Conservation (phyloP, 1,140 invertebrate genomes). For the Cotesia typhae region DNA sequence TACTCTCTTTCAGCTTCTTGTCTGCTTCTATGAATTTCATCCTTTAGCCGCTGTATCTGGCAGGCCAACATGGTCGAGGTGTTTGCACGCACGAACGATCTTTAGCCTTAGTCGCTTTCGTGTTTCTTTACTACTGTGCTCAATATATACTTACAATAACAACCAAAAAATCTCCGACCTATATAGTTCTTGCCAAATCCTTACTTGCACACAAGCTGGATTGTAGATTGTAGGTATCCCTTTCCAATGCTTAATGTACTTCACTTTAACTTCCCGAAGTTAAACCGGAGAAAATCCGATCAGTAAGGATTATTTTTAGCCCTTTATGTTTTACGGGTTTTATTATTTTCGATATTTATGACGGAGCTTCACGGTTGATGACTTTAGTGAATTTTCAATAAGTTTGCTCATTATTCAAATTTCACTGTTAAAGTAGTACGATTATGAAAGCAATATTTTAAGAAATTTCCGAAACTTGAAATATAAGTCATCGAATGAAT, state of each 20-base stretch:
- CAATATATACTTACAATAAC: background rate
- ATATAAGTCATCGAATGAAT: no score
- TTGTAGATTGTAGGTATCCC: background rate
- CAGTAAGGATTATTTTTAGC: background rate
- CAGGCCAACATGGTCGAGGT: constrained; percentile 28
- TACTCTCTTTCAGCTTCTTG: background rate
- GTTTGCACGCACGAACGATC: constrained; percentile 28
- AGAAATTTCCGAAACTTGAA: no score
- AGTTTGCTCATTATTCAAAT: no score
- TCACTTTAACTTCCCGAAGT: background rate
- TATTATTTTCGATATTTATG: no score
- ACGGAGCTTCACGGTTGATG: no score
- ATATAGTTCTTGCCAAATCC: background rate
- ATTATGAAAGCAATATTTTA: no score
- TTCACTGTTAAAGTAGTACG: no score
- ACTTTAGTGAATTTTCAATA: no score
- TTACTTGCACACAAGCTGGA: background rate
- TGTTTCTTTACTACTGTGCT: background rate
- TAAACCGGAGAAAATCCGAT: background rate
- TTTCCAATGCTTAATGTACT: background rate
- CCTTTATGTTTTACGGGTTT: no score
- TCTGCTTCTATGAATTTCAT: background rate
- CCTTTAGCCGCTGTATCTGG: constrained; percentile 13
- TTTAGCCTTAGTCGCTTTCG: constrained; percentile 16
- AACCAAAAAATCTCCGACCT: background rate